A percentile compares a stretch with the other conserved stretches of the same genome.
These are phyloP conservation scores for Cephus rjabovi DNA, from an alignment of 2,888 invertebrate genomes.

Conservation along the genomic window DNA sequence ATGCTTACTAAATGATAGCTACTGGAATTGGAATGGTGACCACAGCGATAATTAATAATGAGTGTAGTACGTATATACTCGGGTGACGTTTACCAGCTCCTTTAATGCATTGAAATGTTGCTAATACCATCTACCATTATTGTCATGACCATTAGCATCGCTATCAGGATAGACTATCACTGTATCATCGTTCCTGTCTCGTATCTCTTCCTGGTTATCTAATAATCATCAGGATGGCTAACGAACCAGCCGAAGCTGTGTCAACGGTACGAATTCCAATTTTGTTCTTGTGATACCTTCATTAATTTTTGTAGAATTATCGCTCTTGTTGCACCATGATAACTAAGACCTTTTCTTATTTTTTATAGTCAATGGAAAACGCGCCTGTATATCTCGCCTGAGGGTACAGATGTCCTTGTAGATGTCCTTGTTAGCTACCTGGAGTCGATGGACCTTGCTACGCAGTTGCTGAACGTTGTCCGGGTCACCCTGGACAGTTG, in stretches of 20 bases:
- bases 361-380: neutral
- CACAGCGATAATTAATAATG: neutral
- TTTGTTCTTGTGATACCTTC: neutral
- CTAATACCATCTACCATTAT: neutral
- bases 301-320: neutral
- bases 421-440: conserved; percentile 46
- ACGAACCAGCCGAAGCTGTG: neutral
- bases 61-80: neutral
- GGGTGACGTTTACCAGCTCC: neutral
- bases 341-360: neutral
- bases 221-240: neutral
- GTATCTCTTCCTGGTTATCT: neutral
- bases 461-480: conserved; percentile 44
- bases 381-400: conserved; percentile 51
- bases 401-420: conserved; percentile 47
- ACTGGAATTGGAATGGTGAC: neutral
- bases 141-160: neutral
- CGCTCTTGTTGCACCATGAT: neutral
- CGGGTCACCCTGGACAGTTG: conserved; percentile 26
- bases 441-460: conserved; percentile 48
- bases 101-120: neutral
- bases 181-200: neutral
- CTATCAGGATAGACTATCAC: neutral
- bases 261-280: neutral
- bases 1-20: neutral